A percentile compares a stretch with the other conserved stretches of the same genome.
Conservation (phyloP, 2,113 vertebrate genomes). For the Alouatta palliata region DNA sequence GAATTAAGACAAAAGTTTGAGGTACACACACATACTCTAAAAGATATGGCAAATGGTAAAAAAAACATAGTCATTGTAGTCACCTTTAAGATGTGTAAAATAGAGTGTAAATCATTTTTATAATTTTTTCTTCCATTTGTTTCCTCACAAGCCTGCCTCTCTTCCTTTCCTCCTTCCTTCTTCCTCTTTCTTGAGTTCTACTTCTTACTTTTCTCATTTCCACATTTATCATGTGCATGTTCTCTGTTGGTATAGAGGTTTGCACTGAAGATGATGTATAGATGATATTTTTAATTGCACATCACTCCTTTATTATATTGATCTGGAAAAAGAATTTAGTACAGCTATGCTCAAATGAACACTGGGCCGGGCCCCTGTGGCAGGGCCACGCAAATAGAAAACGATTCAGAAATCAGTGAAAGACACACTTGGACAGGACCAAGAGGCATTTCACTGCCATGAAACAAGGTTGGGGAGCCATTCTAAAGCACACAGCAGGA, state of each 20-base stretch:
- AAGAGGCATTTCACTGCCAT: no score
- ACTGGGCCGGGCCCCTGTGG: no score
- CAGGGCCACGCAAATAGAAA: no score
- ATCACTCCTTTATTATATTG: no score
- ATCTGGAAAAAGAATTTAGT: no score
- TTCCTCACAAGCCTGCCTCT: not conserved
- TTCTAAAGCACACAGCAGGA: no score
- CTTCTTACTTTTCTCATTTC: not conserved
- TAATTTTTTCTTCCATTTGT: not conserved
- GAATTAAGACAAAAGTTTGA: conserved; percentile 25
- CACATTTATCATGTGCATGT: not conserved
- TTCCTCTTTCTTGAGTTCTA: not conserved
- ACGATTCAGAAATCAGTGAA: no score
- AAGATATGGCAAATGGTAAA: not conserved
- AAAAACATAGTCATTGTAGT: not conserved
- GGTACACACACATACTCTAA: not conserved
- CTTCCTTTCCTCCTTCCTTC: not conserved
- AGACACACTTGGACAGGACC: no score
- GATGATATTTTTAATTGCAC: not conserved
- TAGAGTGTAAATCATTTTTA: not conserved
- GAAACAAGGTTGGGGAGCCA: no score
- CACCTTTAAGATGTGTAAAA: not conserved
- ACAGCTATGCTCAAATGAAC: no score
- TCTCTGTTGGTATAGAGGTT: not conserved
- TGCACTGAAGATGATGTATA: not conserved